Percentiles rank a stretch among this genome's conserved stretches.
These are phyloP conservation scores for Nothoprocta perdicaria DNA, from an alignment of 2,113 vertebrate species.

Conservation along the genomic window DNA sequence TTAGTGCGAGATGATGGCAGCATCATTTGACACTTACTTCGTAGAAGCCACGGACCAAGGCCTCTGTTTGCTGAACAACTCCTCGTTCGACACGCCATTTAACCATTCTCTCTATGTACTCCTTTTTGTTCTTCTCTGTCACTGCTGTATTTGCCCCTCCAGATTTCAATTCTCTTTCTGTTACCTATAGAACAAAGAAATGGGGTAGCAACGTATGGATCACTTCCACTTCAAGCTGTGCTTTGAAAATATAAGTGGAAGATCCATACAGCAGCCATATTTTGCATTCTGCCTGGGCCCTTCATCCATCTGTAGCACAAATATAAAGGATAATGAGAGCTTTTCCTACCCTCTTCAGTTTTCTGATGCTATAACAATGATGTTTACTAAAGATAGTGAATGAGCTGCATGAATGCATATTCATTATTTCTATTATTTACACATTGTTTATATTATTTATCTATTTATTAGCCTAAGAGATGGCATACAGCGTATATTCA, in stretches of 20 bases:
- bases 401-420: neutral
- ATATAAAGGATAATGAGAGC: neutral
- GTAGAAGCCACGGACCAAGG: constrained; percentile 94
- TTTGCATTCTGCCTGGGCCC: neutral
- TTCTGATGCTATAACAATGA: neutral
- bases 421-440: neutral
- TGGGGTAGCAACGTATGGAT: neutral
- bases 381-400: neutral
- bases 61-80: constrained; percentile 94
- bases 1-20: neutral
- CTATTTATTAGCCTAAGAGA: constrained; percentile 14
- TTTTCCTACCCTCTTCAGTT: neutral
- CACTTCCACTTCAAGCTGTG: neutral
- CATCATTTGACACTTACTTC: constrained; percentile 81
- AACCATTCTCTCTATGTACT: constrained; percentile 98
- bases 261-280: neutral
- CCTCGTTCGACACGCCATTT: constrained; percentile 95
- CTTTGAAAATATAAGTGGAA: neutral
- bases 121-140: constrained; percentile 98
- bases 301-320: neutral
- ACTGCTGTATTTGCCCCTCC: constrained; percentile 95
- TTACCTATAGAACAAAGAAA: constrained; percentile 82
- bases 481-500: neutral
- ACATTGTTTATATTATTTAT: constrained; percentile 16
- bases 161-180: constrained; percentile 94